Base-by-base conservation (phyloP, 2,797 vertebrate species). In the Florisuga fusca region DNA sequence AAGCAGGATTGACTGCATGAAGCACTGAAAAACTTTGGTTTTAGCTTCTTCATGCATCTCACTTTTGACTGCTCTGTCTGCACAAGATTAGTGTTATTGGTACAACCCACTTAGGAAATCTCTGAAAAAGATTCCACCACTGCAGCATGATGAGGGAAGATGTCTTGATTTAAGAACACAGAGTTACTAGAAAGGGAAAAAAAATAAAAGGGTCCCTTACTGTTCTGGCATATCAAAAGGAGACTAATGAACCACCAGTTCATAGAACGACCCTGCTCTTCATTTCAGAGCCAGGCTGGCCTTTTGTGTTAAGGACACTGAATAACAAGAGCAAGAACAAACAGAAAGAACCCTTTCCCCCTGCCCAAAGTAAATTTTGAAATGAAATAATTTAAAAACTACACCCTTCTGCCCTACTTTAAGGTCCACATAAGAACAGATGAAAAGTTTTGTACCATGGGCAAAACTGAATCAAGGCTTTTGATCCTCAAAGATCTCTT, bases 321-420 rank as follows among this genome's bases (percentile, higher is more conserved):
- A 83, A 96, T 95, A 96, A 97, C 91, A 97, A 97, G 96, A 96
- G 94, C 97, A 96, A 97, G 95, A 96, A 96, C 95, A 97, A 97
- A 97, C 93, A 96, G 96, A 97, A 96, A 94, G 97, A 97, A 94
- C 90, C 95, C 94, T 95, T 96, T 95, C 95, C 93, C 89, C 87
- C 88, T 87, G 91, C 95, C 96, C 97, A 95, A 97, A 97, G 97
- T 85, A 96, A 97, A 98, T 96, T 97, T 93, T 94, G 96, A 97
- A 97, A 98, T 95, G 97, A 97, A 97, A 96, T 97, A 74, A 90
- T 97, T 95, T 93, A 46, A 92, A 80, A 86, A 93, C 94, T 95
- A 97, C 95, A 97, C 97, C 95, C 85, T 97, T 94, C 96, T 96
- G 97, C 95, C 97, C 97, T 97, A 96, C 97, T 98, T 98, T 97